phyloP scores from a whole-genome alignment of 2,888 invertebrate species.

The Erannis defoliaria region DNA sequence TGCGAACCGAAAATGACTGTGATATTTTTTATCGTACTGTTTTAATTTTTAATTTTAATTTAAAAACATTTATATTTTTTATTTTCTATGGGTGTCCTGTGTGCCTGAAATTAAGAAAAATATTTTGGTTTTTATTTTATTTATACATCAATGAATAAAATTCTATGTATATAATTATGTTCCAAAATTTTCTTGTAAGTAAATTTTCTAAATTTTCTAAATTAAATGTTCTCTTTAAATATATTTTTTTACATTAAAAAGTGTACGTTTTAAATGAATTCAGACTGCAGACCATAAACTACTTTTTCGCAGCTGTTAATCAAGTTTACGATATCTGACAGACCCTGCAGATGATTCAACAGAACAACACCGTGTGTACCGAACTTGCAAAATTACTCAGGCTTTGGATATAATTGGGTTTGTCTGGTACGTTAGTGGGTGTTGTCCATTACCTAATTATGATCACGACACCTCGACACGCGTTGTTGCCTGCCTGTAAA shows the following conservation, averaged over 20 bases:
- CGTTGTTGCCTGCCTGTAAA: slow-evolving; percentile 17
- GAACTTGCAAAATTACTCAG: slow-evolving; percentile 17
- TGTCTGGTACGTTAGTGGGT: slow-evolving; percentile 18
- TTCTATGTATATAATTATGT: too few species aligned
- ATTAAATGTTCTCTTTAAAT: too few species aligned
- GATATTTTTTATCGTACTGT: too few species aligned
- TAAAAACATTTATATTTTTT: too few species aligned
- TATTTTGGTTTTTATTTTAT: too few species aligned
- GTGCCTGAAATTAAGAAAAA: too few species aligned
- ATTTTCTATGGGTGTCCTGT: too few species aligned
- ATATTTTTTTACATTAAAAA: background rate
- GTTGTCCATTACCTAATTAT: slow-evolving; percentile 34
- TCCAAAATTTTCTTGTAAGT: too few species aligned
- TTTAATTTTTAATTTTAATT: too few species aligned
- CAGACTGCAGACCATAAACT: background rate
- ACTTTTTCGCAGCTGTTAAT: background rate
- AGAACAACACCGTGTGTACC: slow-evolving; percentile 14
- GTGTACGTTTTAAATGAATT: background rate
- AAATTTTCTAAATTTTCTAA: too few species aligned
- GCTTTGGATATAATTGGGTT: slow-evolving; percentile 22
- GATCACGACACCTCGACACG: slow-evolving; percentile 28
- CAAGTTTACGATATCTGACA: background rate
- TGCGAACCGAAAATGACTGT: too few species aligned
- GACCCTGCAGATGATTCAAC: background rate
- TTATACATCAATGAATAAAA: too few species aligned